Conservation (phyloP, 2,113 vertebrate species). For the Labeo rohita region DNA sequence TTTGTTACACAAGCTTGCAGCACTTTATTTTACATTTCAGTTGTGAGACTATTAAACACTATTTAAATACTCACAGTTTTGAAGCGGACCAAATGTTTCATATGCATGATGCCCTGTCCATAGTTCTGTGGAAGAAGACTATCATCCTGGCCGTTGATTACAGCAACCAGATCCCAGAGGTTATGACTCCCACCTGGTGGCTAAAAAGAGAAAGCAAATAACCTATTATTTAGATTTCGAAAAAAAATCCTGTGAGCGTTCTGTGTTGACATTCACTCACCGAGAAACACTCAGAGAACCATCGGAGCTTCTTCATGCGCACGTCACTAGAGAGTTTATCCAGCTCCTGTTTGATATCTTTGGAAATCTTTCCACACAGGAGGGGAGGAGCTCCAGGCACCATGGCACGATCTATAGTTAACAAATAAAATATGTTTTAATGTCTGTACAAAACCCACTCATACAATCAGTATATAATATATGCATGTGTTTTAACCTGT, state of each 20-base stretch:
- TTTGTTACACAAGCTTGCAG: background rate
- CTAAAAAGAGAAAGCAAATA: conserved; percentile 66
- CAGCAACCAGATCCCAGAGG: conserved; percentile 92
- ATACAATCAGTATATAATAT: background rate
- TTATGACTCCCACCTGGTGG: conserved; percentile 94
- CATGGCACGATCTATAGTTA: conserved; percentile 83
- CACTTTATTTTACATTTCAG: background rate
- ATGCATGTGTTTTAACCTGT: conserved; percentile 71
- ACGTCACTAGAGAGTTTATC: conserved; percentile 83
- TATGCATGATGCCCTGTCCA: conserved; percentile 93
- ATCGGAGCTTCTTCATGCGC: conserved; percentile 84
- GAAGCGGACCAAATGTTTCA: conserved; percentile 92
- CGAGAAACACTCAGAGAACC: conserved; percentile 95
- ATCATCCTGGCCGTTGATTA: conserved; percentile 92
- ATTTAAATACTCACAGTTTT: conserved; percentile 82
- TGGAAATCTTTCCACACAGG: conserved; percentile 92
- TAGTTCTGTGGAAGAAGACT: conserved; percentile 93
- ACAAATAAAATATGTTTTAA: background rate
- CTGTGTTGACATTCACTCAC: conserved; percentile 75
- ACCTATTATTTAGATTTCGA: background rate
- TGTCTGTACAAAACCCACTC: background rate
- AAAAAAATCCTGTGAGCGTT: background rate
- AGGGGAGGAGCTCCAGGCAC: conserved; percentile 83
- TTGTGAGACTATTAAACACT: background rate
- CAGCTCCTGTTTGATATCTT: conserved; percentile 92